Conservation (phyloP, 2,888 invertebrate genomes). For the Tachina grossa region DNA sequence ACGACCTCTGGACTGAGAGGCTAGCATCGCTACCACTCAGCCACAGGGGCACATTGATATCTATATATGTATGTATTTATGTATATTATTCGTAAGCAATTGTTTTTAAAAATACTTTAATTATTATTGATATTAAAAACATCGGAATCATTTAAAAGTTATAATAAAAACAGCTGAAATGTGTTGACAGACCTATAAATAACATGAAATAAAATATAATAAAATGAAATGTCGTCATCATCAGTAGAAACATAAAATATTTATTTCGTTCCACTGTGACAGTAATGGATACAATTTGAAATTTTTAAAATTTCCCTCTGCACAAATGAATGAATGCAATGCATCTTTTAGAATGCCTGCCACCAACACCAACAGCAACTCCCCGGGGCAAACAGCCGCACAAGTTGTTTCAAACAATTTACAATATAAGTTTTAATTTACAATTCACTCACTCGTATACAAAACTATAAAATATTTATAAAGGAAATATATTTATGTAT, state of each 20-base stretch:
- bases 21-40: no score
- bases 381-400: slow-evolving; percentile 74
- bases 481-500: slow-evolving; percentile 6
- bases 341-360: not conserved
- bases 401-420: slow-evolving; percentile 60
- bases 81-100: no score
- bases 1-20: no score
- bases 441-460: slow-evolving; percentile 14
- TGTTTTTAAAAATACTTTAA: not conserved
- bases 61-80: no score
- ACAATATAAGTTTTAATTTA: slow-evolving; percentile 40
- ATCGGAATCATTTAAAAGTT: slow-evolving; percentile 53
- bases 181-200: slow-evolving; percentile 80
- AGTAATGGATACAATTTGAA: slow-evolving; percentile 69
- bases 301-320: slow-evolving; percentile 60
- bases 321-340: slow-evolving; percentile 33
- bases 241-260: slow-evolving; percentile 55
- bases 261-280: slow-evolving; percentile 50
- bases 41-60: no score
- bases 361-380: slow-evolving; percentile 25
- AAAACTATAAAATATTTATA: slow-evolving; percentile 7
- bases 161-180: slow-evolving; percentile 78
- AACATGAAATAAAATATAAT: slow-evolving; percentile 69
- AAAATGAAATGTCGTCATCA: slow-evolving; percentile 47
- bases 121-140: slow-evolving; percentile 2